Evolutionary conservation across 2,113 vertebrate species (phyloP).

Genomic region (Chaenogobius annularis): DNA sequence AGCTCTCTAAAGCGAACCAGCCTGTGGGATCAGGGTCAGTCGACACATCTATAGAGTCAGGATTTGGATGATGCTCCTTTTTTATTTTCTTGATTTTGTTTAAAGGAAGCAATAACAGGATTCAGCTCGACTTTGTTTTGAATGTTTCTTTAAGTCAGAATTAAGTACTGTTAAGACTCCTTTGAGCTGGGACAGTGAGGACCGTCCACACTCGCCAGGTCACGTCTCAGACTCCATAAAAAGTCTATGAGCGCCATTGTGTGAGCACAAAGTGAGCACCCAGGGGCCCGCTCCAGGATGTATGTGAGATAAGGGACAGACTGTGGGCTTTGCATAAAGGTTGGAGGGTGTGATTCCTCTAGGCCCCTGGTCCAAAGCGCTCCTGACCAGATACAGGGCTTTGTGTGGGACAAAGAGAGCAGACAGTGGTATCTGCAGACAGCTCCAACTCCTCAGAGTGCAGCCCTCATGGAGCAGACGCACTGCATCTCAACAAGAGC

Average conservation of each 20-base stretch:
- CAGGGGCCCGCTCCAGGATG: constrained; percentile 41
- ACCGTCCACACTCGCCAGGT: background rate
- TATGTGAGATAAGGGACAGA: constrained; percentile 24
- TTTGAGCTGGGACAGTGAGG: background rate
- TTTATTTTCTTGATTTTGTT: no score
- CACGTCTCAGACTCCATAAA: constrained; percentile 14
- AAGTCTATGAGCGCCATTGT: constrained; percentile 35
- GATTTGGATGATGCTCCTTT: no score
- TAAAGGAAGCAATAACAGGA: no score
- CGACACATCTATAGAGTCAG: no score
- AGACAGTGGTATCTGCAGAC: background rate
- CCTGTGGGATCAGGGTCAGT: no score
- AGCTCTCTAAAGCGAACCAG: no score
- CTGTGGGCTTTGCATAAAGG: constrained; percentile 5
- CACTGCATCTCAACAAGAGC: background rate
- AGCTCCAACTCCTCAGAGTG: background rate
- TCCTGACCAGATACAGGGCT: background rate
- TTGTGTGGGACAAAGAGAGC: background rate
- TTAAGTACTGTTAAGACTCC: no score
- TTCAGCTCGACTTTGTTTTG: no score
- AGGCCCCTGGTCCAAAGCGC: background rate
- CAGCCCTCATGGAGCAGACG: no score
- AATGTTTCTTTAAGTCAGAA: no score
- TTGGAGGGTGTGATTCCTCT: constrained; percentile 9
- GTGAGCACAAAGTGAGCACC: constrained; percentile 28